Evolutionary conservation across 1,140 invertebrate genomes (phyloP).

Genomic region (Pararge aegeria): DNA sequence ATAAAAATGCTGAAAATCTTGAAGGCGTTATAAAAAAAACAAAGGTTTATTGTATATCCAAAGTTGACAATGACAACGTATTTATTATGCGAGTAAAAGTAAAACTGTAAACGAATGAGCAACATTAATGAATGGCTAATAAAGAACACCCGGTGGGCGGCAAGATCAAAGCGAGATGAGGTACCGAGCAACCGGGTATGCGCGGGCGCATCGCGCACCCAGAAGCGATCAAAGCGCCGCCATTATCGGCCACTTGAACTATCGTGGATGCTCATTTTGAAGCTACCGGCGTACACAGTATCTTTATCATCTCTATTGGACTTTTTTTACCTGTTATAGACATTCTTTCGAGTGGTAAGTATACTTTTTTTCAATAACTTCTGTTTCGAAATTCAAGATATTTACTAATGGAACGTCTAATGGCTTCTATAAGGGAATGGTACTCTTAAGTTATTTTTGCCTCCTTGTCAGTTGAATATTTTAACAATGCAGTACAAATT

Average conservation of each 20-base stretch:
- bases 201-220: slow-evolving; percentile 27
- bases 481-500: slow-evolving; percentile 1
- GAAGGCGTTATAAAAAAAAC: no score
- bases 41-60: no score
- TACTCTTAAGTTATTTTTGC: neutral
- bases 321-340: slow-evolving; percentile 22
- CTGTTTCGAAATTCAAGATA: neutral
- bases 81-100: slow-evolving; percentile 20
- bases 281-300: slow-evolving; percentile 47
- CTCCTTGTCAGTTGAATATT: neutral
- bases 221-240: slow-evolving; percentile 58
- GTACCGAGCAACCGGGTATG: slow-evolving; percentile 35
- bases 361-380: slow-evolving; percentile 2
- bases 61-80: slow-evolving; percentile 27
- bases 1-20: no score
- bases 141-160: slow-evolving; percentile 57
- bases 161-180: slow-evolving; percentile 57
- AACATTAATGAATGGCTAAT: slow-evolving; percentile 60
- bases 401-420: neutral
- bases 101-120: slow-evolving; percentile 24
- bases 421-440: neutral
- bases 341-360: slow-evolving; percentile 21
- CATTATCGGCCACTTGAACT: slow-evolving; percentile 64
- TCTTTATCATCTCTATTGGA: slow-evolving; percentile 33
- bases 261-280: slow-evolving; percentile 51